These are phyloP conservation scores for Noctua janthina DNA, from an alignment of 2,888 invertebrate genomes.

Conservation along the genomic window DNA sequence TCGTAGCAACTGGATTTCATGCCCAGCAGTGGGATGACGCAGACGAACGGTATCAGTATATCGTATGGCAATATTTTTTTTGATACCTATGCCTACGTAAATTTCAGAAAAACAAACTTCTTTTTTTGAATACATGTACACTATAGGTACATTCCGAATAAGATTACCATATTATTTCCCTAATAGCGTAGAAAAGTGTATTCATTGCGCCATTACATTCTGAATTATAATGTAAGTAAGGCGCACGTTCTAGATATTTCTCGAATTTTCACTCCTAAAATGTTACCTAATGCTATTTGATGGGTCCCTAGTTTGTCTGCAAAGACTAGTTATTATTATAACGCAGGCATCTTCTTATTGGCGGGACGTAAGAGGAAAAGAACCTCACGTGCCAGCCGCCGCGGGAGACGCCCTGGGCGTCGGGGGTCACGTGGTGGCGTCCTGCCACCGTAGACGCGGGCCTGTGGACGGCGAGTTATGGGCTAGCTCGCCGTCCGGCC, in stretches of 20 bases:
- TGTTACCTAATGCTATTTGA: not conserved
- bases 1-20: no score
- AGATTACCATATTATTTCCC: not conserved
- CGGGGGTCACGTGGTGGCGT: no score
- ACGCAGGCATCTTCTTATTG: not conserved
- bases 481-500: no score
- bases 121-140: slow-evolving; percentile 6
- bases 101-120: slow-evolving; percentile 2
- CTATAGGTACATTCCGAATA: not conserved
- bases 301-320: not conserved
- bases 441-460: no score
- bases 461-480: no score
- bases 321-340: not conserved
- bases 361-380: no score
- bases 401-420: no score
- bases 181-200: not conserved
- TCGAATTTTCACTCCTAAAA: not conserved
- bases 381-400: no score
- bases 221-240: slow-evolving; percentile 3
- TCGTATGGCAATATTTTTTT: slow-evolving; percentile 3
- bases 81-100: not conserved
- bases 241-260: not conserved
- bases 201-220: slow-evolving; percentile 1
- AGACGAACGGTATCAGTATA: no score
- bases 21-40: no score